Evolutionary conservation across 2,797 vertebrate species (phyloP).

Genomic region (Rhynchotus rufescens): DNA sequence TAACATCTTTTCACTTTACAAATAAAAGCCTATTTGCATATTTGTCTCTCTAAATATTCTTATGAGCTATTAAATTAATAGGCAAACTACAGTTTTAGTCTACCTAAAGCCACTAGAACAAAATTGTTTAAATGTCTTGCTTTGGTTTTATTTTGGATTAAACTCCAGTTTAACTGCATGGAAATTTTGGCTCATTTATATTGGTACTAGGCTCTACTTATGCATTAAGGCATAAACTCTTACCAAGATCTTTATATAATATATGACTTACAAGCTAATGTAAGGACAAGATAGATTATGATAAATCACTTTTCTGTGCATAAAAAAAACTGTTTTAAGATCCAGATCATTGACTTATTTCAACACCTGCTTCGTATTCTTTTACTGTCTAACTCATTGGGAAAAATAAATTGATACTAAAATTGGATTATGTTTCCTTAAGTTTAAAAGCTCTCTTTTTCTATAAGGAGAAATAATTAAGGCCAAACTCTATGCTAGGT

Average conservation of each 20-base stretch:
- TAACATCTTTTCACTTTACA: neutral
- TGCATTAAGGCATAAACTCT: neutral
- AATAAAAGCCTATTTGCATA: fast-evolving
- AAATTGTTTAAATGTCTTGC: neutral
- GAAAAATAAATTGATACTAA: neutral
- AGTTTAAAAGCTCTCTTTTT: neutral
- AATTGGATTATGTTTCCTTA: neutral
- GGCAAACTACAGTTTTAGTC: neutral
- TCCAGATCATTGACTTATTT: neutral
- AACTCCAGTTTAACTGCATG: neutral
- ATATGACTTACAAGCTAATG: neutral
- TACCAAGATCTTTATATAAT: neutral
- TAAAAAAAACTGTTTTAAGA: neutral
- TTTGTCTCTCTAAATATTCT: neutral
- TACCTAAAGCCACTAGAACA: neutral
- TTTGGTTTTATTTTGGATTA: neutral
- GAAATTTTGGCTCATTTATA: neutral
- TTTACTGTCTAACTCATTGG: neutral
- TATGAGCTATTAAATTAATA: neutral
- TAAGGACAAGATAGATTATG: neutral
- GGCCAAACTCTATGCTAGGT: neutral
- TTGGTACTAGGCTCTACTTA: neutral
- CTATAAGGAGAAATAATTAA: neutral
- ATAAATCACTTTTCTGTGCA: neutral
- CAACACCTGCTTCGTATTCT: neutral